Percentiles rank a stretch among this genome's conserved stretches.
These are phyloP conservation scores for Chionomys nivalis DNA, from an alignment of 2,113 vertebrate genomes.

Conservation along the genomic window DNA sequence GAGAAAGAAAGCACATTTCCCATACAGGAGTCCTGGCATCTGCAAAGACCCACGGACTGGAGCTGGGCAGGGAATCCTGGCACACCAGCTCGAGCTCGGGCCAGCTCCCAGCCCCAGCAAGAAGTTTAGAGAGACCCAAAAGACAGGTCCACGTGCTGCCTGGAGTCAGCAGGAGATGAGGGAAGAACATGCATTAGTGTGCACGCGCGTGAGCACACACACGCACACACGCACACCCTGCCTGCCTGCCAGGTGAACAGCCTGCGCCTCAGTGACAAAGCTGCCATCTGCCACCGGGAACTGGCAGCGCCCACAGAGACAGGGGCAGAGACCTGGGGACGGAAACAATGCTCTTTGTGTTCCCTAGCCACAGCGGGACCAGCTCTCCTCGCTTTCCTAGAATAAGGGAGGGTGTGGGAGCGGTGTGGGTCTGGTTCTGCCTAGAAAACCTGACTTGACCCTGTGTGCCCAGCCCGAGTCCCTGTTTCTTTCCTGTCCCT, in stretches of 20 bases:
- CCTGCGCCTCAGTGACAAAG: neutral
- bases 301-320: neutral
- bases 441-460: neutral
- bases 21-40: neutral
- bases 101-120: neutral
- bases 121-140: neutral
- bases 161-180: neutral
- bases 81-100: neutral
- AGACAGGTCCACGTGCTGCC: neutral
- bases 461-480: neutral
- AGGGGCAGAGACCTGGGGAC: neutral
- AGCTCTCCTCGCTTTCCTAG: slow-evolving; percentile 10
- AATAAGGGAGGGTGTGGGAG: neutral
- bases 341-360: slow-evolving; percentile 25
- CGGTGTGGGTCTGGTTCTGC: neutral
- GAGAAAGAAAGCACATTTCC: neutral
- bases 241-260: neutral
- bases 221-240: neutral
- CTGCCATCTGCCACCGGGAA: slow-evolving; percentile 46
- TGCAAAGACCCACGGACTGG: neutral
- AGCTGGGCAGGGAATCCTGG: no score
- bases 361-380: fast-evolving
- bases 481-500: neutral
- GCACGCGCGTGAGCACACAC: neutral
- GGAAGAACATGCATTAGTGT: neutral